Evolutionary conservation across 2,113 vertebrate genomes (phyloP).

Genomic region (Gulo gulo): DNA sequence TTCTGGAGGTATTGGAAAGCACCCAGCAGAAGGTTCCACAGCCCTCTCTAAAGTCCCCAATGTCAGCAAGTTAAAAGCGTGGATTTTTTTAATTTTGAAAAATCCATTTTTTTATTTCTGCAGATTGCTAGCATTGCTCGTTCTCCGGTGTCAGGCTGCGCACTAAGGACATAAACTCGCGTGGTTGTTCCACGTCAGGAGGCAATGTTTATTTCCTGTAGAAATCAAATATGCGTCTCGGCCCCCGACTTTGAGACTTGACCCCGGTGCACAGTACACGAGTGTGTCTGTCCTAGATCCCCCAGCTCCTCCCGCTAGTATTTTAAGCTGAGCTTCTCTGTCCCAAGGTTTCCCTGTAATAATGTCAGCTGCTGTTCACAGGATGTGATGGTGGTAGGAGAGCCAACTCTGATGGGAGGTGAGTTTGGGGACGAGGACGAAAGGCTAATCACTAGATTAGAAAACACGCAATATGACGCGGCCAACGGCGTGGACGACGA

Average conservation of each 20-base stretch:
- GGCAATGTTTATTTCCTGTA: conserved; percentile 72
- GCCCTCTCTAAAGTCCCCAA: conserved; percentile 49
- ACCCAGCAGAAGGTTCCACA: conserved; percentile 65
- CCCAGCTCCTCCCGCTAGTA: conserved; percentile 78
- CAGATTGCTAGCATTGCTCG: conserved; percentile 78
- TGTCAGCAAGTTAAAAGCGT: conserved; percentile 57
- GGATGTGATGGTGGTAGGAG: conserved; percentile 99
- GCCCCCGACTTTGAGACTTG: conserved; percentile 73
- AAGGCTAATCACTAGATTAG: conserved; percentile 99
- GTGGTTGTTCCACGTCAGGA: conserved; percentile 68
- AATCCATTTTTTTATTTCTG: conserved; percentile 78
- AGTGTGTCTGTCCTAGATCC: conserved; percentile 71
- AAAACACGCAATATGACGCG: conserved; percentile 99
- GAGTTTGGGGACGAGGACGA: conserved; percentile 99
- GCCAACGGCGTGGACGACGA: conserved; percentile 99
- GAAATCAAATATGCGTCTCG: conserved; percentile 68
- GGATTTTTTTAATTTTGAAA: conserved; percentile 76
- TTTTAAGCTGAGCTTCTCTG: conserved; percentile 85
- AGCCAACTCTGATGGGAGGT: conserved; percentile 99
- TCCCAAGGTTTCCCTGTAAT: conserved; percentile 88
- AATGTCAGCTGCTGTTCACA: conserved; percentile 90
- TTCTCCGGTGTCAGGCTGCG: conserved; percentile 79
- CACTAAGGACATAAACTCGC: conserved; percentile 72
- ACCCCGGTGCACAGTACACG: conserved; percentile 67
- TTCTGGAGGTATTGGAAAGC: conserved; percentile 53